Evolutionary conservation across 2,797 vertebrate genomes (phyloP).

Genomic region (Mus caroli): DNA sequence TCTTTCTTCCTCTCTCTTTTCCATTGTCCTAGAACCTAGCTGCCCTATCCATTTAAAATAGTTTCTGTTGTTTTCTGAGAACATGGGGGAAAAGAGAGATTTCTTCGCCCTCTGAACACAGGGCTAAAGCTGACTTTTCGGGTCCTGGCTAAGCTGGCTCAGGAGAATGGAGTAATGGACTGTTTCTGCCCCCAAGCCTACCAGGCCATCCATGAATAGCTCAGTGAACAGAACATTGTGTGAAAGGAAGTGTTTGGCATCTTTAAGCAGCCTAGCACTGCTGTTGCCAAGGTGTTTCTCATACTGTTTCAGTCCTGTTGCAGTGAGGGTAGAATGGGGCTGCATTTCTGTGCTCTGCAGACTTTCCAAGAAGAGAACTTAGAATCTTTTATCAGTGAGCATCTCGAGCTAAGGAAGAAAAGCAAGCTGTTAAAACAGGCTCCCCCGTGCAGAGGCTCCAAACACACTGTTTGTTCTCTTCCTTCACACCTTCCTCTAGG

Average conservation of each 20-base stretch:
- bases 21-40: constrained; percentile 53
- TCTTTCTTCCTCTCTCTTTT: background rate
- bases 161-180: constrained; percentile 52
- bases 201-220: background rate
- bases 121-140: constrained; percentile 63
- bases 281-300: constrained; percentile 71
- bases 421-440: constrained; percentile 62
- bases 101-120: constrained; percentile 60
- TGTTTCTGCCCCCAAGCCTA: constrained; percentile 71
- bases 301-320: constrained; percentile 65
- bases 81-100: constrained; percentile 38
- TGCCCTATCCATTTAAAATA: constrained; percentile 60
- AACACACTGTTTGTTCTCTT: background rate
- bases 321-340: constrained; percentile 46
- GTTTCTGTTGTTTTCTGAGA: constrained; percentile 60
- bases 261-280: constrained; percentile 29
- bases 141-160: constrained; percentile 64
- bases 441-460: background rate
- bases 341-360: constrained; percentile 59
- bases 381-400: background rate
- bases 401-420: constrained; percentile 58
- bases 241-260: constrained; percentile 68
- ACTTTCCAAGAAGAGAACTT: constrained; percentile 69
- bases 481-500: background rate
- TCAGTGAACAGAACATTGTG: constrained; percentile 29